Evolutionary conservation across 2,888 invertebrate genomes (phyloP), one percentile per base, ranked within the genome.

Genomic region (Chymomyza fuscimana): DNA sequence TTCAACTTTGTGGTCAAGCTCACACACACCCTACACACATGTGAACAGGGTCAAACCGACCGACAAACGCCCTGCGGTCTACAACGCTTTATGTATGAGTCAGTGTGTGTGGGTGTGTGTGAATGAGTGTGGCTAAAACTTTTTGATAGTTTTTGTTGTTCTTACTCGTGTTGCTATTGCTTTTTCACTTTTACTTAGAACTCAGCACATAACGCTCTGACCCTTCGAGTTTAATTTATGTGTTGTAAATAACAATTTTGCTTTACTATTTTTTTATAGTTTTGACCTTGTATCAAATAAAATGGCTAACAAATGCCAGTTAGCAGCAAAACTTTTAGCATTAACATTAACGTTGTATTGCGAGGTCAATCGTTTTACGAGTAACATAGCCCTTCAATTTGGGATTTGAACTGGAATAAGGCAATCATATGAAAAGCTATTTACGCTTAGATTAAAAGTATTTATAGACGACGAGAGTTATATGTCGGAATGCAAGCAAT

Each of bases 1-100:
- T 86, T 85, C 88, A 79, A 87, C 85, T 88, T 85, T 88, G 88
- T 87, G 88, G 85, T 85, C 87, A 87, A 58, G 22, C 58, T 25
- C 72, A 61, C 64, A 66, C 63, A 50, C 19, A 58, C 52, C 46
- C 40, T 10, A 1, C 9, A 40, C 63, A 68, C 56, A 65, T 61
- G 62, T 58, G 72, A 67, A 77, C 66, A 77, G 67, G 68, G 67
- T 71, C 81, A 76, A 70, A 67, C 74, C 67, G 76, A 78, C 72
- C 22, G 19, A 16, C 79, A 81, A 86, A 72, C 75, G 88, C 74
- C 77, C 73, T 83, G 81, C 79, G 81, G 86, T 80, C 66, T 70
- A 72, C 73, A 73, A 60, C 40, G 40, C 40, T 46, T 46, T 46
- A 12, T 46, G 12, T 46, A 12, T 40, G 2, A 40, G 12, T 10